Percentiles rank a stretch among this genome's conserved stretches.
These are phyloP conservation scores for Ecliptopera silaceata DNA, from an alignment of 2,888 invertebrate genomes.

Conservation along the genomic window DNA sequence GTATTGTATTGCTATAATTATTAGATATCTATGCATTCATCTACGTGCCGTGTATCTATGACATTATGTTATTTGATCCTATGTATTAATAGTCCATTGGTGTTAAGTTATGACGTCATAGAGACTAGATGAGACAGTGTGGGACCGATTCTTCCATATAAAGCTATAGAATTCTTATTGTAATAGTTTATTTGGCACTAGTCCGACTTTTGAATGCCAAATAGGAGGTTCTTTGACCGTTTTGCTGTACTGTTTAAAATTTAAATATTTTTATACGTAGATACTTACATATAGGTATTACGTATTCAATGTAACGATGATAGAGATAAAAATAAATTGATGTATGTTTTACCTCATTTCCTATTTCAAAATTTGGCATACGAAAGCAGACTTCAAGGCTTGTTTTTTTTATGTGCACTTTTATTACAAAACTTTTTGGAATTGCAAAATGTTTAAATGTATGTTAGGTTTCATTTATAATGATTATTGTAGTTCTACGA, in stretches of 20 bases:
- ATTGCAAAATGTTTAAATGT: too few relatives aligned
- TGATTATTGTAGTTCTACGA: background rate
- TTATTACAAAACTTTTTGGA: too few relatives aligned
- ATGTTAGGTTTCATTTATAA: background rate
- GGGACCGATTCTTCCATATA: constrained; percentile 61
- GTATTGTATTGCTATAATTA: too few relatives aligned
- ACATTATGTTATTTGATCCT: background rate
- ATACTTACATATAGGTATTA: too few relatives aligned
- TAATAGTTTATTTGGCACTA: constrained; percentile 77
- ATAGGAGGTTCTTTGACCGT: constrained; percentile 76
- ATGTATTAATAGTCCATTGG: constrained; percentile 10
- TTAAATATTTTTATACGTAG: constrained; percentile 49
- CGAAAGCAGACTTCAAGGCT: background rate
- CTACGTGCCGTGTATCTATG: too few relatives aligned
- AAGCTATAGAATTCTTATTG: constrained; percentile 70
- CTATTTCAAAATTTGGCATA: background rate
- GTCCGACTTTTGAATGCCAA: constrained; percentile 71
- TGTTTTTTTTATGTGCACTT: background rate
- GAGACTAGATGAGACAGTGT: constrained; percentile 70
- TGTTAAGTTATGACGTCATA: constrained; percentile 59
- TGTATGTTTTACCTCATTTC: constrained; percentile 22
- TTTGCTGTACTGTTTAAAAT: constrained; percentile 42
- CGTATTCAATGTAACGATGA: constrained; percentile 42
- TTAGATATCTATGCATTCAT: background rate
- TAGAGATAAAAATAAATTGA: constrained; percentile 49